phyloP scores from a whole-genome alignment of 1,140 invertebrate genomes.

The Muscidifurax raptorellus region DNA sequence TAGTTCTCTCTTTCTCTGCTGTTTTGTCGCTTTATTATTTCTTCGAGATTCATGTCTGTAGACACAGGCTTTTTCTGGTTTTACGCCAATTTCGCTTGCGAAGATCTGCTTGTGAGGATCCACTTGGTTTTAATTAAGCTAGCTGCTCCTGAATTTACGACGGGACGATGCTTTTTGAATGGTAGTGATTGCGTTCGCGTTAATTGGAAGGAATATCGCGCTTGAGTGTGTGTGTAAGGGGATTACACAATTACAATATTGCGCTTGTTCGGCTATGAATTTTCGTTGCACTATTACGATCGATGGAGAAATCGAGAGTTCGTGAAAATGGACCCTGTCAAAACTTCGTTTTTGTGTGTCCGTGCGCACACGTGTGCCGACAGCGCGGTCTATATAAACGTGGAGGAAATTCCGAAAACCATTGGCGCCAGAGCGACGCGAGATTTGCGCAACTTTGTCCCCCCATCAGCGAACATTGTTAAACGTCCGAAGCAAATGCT shows the following conservation, averaged over 20 bases:
- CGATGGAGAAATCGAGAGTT: too few species aligned
- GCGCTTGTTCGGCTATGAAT: too few species aligned
- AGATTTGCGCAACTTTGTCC: not conserved
- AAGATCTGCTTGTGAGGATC: too few species aligned
- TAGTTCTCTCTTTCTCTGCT: not conserved
- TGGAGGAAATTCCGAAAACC: not conserved
- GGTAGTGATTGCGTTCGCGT: too few species aligned
- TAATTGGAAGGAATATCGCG: too few species aligned
- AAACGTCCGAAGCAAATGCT: not conserved
- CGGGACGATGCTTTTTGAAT: too few species aligned
- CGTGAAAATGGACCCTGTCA: too few species aligned
- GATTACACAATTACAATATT: too few species aligned
- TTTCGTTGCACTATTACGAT: too few species aligned
- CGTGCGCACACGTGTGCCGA: not conserved
- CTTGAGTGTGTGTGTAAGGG: too few species aligned
- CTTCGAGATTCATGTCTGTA: not conserved
- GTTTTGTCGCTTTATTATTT: conserved; percentile 45
- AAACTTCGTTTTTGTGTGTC: not conserved
- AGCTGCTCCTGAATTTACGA: too few species aligned
- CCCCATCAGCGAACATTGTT: not conserved
- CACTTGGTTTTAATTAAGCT: too few species aligned
- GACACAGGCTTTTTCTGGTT: not conserved
- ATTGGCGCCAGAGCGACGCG: not conserved
- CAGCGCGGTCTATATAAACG: not conserved
- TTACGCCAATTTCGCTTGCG: not conserved